These are phyloP conservation scores for Branchipolynoe longqiensis DNA, from an alignment of 2,888 invertebrate species.

Conservation along the genomic window DNA sequence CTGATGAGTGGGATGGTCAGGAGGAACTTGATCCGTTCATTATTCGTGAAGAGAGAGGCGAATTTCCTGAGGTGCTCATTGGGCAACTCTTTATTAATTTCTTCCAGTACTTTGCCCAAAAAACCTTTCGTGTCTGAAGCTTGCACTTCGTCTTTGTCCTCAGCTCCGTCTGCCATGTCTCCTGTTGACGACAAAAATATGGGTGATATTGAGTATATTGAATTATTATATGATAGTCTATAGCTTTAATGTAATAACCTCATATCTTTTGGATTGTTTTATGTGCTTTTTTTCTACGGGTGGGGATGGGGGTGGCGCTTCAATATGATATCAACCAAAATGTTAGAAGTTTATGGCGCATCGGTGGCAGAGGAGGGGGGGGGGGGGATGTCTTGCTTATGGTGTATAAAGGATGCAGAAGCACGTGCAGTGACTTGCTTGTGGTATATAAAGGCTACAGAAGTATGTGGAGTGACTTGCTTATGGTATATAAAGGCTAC, in stretches of 20 bases:
- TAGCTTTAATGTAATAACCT: neutral
- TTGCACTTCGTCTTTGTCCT: neutral
- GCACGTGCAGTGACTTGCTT: neutral
- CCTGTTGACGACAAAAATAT: neutral
- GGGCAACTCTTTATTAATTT: neutral
- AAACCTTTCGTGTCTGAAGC: neutral
- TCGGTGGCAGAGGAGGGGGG: too few relatives aligned
- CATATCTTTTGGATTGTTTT: too few relatives aligned
- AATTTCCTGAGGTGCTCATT: constrained; percentile 12
- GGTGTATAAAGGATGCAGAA: neutral
- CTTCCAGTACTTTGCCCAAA: neutral
- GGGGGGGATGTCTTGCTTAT: neutral
- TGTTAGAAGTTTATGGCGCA: neutral
- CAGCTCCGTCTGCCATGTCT: neutral
- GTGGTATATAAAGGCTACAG: too few relatives aligned
- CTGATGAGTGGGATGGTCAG: neutral
- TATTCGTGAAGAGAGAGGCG: constrained; percentile 4
- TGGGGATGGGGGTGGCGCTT: neutral
- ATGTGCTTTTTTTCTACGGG: neutral
- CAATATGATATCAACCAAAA: neutral
- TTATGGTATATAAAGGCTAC: too few relatives aligned
- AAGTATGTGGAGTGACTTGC: too few relatives aligned
- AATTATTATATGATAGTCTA: neutral
- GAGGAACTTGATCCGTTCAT: neutral
- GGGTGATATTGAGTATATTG: neutral